Evolutionary conservation across 2,113 vertebrate species (phyloP), one percentile per base, ranked within the genome.

Genomic region (Alethe castanea): DNA sequence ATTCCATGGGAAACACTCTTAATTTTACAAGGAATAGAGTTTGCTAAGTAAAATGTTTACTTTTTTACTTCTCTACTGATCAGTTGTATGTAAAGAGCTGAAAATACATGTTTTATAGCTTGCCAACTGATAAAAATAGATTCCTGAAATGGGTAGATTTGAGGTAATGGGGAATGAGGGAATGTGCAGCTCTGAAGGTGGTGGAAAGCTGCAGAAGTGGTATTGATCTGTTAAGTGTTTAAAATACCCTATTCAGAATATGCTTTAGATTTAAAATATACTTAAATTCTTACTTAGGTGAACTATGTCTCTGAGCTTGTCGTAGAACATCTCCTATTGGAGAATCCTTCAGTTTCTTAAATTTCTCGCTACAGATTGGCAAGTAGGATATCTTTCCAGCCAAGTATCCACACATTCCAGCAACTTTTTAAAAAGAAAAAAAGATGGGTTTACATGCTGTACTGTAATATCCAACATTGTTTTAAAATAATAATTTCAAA

Each of bases 301-400:
- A 81, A 44, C 92, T 83, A 26, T 93, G 94, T 72, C 95, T 97
- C 40, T 90, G 96, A 86, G 93, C 94, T 95, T 98, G 97, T 76
- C 98, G 98, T 7, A 99, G 92, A 64, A 97, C 98, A 64, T 99
- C 98, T 97, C 98, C 99, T 73, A 99, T 96, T 33, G 98, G 98
- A 3, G 99, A 99, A 97, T 99, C 98, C 90, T 99, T 98, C 66
- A 99, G 96, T 72, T 94, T 98, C 96, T 98, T 98, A 93, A 99
- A 99, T 96, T 99, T 99, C 96, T 99, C 98, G 52, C 98, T 98
- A 94, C 99, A 99, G 16, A 96, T 96, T 82, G 97, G 98, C 97
- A 99, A 97, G 67, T 99, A 99, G 4, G 99, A 99, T 90, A 99
- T 92, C 93, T 99, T 99, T 81, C 99, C 99, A 61, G 94, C 98